These are phyloP conservation scores for Brachionus asplanchnoidis DNA, from an alignment of 1,140 invertebrate species.

Conservation along the genomic window DNA sequence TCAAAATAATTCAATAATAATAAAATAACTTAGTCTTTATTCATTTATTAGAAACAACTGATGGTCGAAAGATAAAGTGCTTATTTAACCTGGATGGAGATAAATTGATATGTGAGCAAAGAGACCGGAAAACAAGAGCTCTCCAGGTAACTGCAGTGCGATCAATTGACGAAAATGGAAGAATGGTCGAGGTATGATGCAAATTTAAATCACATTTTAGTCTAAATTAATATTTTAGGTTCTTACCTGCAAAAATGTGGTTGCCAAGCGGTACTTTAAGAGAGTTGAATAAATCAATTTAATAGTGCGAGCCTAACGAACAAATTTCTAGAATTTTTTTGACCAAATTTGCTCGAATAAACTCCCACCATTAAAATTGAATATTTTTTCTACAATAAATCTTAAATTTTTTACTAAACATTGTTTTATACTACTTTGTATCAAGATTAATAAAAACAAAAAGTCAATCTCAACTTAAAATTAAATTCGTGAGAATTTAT, in stretches of 20 bases:
- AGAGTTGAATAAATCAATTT: constrained; percentile 26
- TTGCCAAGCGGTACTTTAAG: constrained; percentile 8
- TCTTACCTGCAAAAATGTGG: not conserved
- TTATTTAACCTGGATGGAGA: constrained; percentile 20
- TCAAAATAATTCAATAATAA: no score
- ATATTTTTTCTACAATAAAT: constrained; percentile 20
- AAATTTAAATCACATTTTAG: not conserved
- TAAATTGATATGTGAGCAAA: constrained; percentile 7
- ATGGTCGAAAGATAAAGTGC: constrained; percentile 33
- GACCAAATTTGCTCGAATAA: constrained; percentile 36
- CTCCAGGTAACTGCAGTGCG: constrained; percentile 4
- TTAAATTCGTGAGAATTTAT: constrained; percentile 30
- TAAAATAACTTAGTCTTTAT: not conserved
- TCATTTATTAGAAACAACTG: constrained; percentile 8
- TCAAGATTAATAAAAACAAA: not conserved
- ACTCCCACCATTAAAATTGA: constrained; percentile 12
- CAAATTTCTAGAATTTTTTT: constrained; percentile 19
- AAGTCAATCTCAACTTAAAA: not conserved
- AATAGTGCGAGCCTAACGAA: constrained; percentile 42
- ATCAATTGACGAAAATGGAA: constrained; percentile 14
- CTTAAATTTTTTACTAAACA: not conserved
- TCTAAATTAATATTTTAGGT: not conserved
- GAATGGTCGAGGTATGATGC: constrained; percentile 1
- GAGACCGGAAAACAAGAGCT: not conserved
- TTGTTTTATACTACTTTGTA: not conserved